These are phyloP conservation scores for Ariolimax columbianus DNA, from an alignment of 2,888 invertebrate genomes.

Conservation along the genomic window DNA sequence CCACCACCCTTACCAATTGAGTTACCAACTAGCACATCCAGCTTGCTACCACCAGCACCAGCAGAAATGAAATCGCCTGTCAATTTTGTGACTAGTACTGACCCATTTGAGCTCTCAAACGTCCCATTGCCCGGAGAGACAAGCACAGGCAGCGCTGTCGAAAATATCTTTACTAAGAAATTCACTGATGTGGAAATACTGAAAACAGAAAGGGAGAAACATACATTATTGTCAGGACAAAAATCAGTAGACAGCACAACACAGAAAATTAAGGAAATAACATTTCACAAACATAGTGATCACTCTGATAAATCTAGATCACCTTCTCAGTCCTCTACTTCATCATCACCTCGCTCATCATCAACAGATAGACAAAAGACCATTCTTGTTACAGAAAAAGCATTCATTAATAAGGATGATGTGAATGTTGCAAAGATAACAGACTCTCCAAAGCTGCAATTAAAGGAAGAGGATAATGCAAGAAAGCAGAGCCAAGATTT, in stretches of 20 bases:
- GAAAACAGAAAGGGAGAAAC: neutral
- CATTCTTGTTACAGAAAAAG: neutral
- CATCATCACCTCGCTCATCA: neutral
- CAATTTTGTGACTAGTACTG: neutral
- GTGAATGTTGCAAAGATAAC: neutral
- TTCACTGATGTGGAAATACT: neutral
- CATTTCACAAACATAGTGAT: neutral
- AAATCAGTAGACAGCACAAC: neutral
- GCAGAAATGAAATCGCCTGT: neutral
- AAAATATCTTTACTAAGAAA: neutral
- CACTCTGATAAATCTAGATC: neutral
- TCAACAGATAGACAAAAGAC: neutral
- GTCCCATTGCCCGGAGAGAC: slow-evolving; percentile 40
- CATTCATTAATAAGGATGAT: neutral
- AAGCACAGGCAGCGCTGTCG: neutral
- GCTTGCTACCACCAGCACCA: slow-evolving; percentile 4
- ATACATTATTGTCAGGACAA: neutral
- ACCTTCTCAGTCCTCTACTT: neutral
- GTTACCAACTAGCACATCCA: neutral
- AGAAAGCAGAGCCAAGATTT: neutral
- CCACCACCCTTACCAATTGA: slow-evolving; percentile 8
- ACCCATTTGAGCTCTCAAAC: slow-evolving; percentile 20
- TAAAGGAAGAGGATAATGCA: neutral
- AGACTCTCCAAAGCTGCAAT: neutral
- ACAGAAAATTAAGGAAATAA: neutral